These are phyloP conservation scores for Trachymyrmex septentrionalis DNA, from an alignment of 1,140 invertebrate species.

Conservation along the genomic window DNA sequence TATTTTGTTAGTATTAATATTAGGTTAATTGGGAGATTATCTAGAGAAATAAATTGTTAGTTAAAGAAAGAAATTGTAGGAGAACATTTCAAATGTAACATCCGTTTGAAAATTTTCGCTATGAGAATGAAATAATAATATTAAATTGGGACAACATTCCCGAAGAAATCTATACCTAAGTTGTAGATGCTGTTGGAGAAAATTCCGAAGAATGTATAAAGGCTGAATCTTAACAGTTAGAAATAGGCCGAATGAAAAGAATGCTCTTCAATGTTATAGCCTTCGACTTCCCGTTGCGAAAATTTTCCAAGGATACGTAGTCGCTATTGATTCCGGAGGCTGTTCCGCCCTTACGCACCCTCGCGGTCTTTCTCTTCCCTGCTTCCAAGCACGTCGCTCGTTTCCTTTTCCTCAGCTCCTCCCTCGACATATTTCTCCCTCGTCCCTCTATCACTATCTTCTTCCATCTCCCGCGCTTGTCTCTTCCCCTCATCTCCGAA, in stretches of 20 bases:
- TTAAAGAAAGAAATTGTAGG: background rate
- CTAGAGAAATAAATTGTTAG: background rate
- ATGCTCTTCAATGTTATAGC: background rate
- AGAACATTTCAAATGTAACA: background rate
- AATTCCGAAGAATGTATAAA: background rate
- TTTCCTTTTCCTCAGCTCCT: conserved; percentile 49
- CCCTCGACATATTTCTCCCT: conserved; percentile 38
- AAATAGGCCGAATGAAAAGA: background rate
- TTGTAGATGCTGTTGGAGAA: background rate
- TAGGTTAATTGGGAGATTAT: background rate
- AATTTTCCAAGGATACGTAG: conserved; percentile 81
- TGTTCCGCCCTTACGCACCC: conserved; percentile 77
- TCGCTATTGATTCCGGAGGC: conserved; percentile 81
- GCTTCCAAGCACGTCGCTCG: conserved; percentile 7
- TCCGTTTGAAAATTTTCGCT: background rate
- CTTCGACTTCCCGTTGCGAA: conserved; percentile 76
- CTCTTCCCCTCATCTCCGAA: conserved; percentile 67
- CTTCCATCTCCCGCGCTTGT: conserved; percentile 53
- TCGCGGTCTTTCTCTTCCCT: conserved; percentile 59
- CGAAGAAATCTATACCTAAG: background rate
- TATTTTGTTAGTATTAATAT: background rate
- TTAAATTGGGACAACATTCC: background rate
- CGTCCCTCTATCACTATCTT: conserved; percentile 56
- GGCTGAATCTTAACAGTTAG: background rate
- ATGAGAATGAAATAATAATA: background rate